A percentile compares a stretch with the other conserved stretches of the same genome.
Conservation (phyloP, 2,888 invertebrate genomes). For the Cataglyphis rosenhaueri region DNA sequence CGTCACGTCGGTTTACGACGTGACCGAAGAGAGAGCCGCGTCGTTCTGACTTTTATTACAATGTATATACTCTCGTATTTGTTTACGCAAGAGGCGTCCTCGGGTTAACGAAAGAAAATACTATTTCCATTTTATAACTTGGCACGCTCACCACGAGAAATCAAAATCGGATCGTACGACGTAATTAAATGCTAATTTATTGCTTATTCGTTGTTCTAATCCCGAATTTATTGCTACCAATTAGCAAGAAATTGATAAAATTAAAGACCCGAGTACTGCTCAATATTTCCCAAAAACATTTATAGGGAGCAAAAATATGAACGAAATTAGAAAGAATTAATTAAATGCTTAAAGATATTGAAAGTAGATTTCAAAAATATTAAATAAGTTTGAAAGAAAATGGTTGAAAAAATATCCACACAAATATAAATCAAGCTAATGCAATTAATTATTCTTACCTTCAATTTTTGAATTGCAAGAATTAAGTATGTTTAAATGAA, state of each 20-base stretch:
- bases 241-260: background rate
- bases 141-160: background rate
- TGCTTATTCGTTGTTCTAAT: background rate
- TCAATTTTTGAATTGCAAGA: background rate
- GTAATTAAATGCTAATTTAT: constrained; percentile 4
- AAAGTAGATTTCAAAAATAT: background rate
- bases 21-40: background rate
- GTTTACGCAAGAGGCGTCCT: background rate
- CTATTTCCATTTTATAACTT: background rate
- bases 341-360: background rate
- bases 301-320: background rate
- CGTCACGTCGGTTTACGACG: constrained; percentile 32
- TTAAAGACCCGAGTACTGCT: background rate
- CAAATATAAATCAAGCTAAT: too few relatives aligned
- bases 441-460: background rate
- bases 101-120: background rate
- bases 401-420: too few relatives aligned
- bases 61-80: background rate
- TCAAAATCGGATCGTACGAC: background rate
- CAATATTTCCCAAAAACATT: background rate
- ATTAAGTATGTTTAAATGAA: background rate
- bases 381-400: background rate
- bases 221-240: background rate
- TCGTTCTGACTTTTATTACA: background rate
- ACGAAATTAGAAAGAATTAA: background rate